These are phyloP conservation scores for Meghimatium bilineatum DNA, from an alignment of 2,888 invertebrate species.

Conservation along the genomic window DNA sequence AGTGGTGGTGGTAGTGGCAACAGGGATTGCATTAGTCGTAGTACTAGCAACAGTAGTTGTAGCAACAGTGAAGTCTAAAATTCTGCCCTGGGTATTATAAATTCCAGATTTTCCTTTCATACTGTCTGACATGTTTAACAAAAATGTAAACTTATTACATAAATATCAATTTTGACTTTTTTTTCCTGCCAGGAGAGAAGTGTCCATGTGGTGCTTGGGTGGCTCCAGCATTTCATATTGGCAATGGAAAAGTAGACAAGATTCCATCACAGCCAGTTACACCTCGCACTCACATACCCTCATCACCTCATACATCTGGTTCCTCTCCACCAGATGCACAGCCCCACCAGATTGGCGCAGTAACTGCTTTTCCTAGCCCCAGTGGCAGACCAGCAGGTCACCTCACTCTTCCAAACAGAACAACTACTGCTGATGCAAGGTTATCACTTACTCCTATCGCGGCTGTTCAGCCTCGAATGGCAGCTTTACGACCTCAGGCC, in stretches of 20 bases:
- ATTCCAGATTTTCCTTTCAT: no score
- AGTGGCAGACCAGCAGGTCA: conserved; percentile 6
- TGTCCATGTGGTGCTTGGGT: conserved; percentile 94
- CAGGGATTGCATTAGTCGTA: no score
- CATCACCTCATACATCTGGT: background rate
- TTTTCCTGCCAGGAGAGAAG: conserved; percentile 83
- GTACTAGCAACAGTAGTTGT: no score
- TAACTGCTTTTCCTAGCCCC: conserved; percentile 32
- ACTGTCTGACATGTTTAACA: no score
- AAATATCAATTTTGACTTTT: background rate
- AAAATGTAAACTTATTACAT: no score
- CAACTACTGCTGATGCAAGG: conserved; percentile 7
- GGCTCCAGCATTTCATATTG: conserved; percentile 93
- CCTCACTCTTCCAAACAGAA: conserved; percentile 14
- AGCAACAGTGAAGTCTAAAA: no score
- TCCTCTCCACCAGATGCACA: background rate
- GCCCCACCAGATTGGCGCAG: conserved; percentile 35
- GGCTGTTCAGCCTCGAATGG: conserved; percentile 34
- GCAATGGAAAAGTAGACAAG: conserved; percentile 92
- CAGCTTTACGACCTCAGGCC: background rate
- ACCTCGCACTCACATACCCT: conserved; percentile 31
- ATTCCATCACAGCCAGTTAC: conserved; percentile 80
- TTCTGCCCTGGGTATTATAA: no score
- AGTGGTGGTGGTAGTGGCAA: no score
- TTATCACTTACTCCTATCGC: conserved; percentile 21